These are phyloP conservation scores for Channa maculata DNA, from an alignment of 2,113 vertebrate genomes.

Conservation along the genomic window DNA sequence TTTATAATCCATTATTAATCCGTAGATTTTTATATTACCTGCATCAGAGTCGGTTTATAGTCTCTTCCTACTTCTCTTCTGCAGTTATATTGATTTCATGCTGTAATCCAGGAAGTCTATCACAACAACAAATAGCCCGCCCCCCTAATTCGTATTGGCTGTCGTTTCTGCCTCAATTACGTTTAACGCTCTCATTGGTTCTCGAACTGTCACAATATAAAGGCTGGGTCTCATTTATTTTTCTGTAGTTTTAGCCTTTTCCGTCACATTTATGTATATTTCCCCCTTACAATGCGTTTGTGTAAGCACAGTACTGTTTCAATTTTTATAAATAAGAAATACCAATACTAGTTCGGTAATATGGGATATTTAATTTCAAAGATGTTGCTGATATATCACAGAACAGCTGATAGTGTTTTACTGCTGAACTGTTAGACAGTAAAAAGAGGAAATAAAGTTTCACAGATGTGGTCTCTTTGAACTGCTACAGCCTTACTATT, in stretches of 20 bases:
- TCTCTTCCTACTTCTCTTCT: constrained; percentile 5
- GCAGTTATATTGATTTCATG: constrained; percentile 51
- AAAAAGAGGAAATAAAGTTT: too few relatives aligned
- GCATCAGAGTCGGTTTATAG: neutral
- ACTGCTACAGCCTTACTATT: too few relatives aligned
- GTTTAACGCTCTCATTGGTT: constrained; percentile 33
- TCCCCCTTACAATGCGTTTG: too few relatives aligned
- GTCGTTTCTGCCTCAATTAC: neutral
- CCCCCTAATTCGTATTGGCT: constrained; percentile 59
- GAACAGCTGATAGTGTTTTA: too few relatives aligned
- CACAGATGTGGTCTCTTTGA: too few relatives aligned
- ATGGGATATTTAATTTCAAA: neutral
- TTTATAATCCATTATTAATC: rapidly evolving
- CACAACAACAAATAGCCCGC: constrained; percentile 59
- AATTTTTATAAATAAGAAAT: too few relatives aligned
- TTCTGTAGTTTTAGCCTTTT: neutral
- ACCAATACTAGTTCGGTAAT: neutral
- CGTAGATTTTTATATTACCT: neutral
- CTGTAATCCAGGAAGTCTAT: constrained; percentile 62
- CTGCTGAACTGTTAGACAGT: too few relatives aligned
- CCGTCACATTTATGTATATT: too few relatives aligned
- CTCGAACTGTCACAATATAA: neutral
- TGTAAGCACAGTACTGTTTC: too few relatives aligned
- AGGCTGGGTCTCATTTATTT: neutral
- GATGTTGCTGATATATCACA: too few relatives aligned